Percentiles rank a stretch among this genome's conserved stretches.
These are phyloP conservation scores for Rotaria macrura DNA, from an alignment of 2,888 invertebrate genomes.

Conservation along the genomic window DNA sequence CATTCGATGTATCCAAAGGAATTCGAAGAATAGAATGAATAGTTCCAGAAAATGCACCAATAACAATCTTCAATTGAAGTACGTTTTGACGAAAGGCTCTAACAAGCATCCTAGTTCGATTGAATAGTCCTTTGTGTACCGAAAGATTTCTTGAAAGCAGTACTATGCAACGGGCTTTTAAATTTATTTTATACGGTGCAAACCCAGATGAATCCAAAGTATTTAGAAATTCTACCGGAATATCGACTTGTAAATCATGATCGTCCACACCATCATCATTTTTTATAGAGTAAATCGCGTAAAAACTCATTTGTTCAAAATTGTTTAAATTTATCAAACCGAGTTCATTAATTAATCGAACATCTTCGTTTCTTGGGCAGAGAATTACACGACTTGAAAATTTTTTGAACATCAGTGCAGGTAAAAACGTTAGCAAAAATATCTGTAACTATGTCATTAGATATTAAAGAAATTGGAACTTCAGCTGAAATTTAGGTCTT, in stretches of 20 bases:
- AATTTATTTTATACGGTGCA: conserved; percentile 34
- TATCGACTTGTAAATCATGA: too few relatives aligned
- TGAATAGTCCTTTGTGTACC: conserved; percentile 35
- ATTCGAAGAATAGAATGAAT: conserved; percentile 34
- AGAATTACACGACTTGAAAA: neutral
- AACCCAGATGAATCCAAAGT: conserved; percentile 35
- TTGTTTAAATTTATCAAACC: neutral
- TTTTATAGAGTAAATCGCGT: neutral
- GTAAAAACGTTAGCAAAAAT: too few relatives aligned
- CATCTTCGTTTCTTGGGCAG: neutral
- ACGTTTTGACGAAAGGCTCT: too few relatives aligned
- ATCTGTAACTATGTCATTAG: too few relatives aligned
- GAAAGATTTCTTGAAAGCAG: conserved; percentile 37
- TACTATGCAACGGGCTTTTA: conserved; percentile 36
- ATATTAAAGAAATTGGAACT: too few relatives aligned
- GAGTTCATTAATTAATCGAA: neutral
- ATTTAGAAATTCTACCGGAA: conserved; percentile 36
- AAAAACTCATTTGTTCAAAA: neutral
- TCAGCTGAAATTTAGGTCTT: neutral
- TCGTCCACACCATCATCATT: neutral
- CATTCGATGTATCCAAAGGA: conserved; percentile 26
- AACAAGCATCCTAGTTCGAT: conserved; percentile 36
- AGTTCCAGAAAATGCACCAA: conserved; percentile 24
- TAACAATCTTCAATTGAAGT: conserved; percentile 26
- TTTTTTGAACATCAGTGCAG: neutral